Conservation (phyloP, 2,888 invertebrate species). For the Galerucella pusilla region DNA sequence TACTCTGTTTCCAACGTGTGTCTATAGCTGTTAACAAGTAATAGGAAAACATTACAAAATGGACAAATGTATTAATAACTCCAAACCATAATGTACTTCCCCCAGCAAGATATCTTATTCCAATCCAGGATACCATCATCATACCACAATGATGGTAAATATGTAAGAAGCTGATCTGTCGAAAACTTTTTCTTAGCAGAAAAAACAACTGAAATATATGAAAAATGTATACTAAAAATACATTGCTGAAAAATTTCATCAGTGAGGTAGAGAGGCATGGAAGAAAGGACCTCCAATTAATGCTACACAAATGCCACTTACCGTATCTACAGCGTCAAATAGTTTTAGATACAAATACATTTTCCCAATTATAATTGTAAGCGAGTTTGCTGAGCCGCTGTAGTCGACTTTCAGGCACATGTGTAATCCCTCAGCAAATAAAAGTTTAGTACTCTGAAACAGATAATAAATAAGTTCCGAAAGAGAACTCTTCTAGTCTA, state of each 20-base stretch:
- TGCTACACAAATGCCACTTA: constrained; percentile 57
- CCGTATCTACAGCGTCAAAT: constrained; percentile 80
- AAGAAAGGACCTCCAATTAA: too few species aligned
- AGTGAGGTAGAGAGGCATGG: too few species aligned
- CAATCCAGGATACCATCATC: constrained; percentile 75
- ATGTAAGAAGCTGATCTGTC: constrained; percentile 85
- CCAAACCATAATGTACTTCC: constrained; percentile 77
- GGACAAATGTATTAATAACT: constrained; percentile 79
- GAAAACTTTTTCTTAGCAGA: constrained; percentile 83
- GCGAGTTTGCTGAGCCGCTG: constrained; percentile 70
- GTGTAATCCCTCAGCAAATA: not conserved
- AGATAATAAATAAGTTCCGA: not conserved
- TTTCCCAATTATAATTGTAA: constrained; percentile 72
- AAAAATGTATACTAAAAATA: not conserved
- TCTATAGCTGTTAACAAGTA: constrained; percentile 81
- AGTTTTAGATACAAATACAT: constrained; percentile 74
- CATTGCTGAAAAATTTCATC: too few species aligned
- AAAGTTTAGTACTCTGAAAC: not conserved
- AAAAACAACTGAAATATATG: constrained; percentile 75
- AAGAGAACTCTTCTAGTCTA: too few species aligned
- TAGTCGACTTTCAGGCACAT: constrained; percentile 78
- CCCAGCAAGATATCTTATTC: constrained; percentile 73
- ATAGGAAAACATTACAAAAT: constrained; percentile 84
- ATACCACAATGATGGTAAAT: constrained; percentile 89
- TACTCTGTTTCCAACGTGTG: constrained; percentile 72